phyloP scores from a whole-genome alignment of 2,113 vertebrate genomes.

The Python bivittatus region DNA sequence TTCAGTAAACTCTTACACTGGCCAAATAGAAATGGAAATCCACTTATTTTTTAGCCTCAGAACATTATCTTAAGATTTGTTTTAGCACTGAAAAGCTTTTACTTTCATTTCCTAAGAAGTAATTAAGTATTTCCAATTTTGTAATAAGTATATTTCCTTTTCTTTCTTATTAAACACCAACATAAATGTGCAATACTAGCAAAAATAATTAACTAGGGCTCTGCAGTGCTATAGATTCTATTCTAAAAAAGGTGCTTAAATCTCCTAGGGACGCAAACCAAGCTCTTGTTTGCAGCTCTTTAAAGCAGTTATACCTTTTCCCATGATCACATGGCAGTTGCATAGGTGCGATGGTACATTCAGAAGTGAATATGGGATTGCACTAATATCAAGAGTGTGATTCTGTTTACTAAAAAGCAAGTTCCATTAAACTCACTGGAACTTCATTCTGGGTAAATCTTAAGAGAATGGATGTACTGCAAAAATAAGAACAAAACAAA shows the following conservation, averaged over 20 bases:
- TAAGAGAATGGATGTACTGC: background rate
- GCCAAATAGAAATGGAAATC: background rate
- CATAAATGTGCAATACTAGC: conserved; percentile 29
- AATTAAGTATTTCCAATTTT: conserved; percentile 13
- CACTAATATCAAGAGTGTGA: background rate
- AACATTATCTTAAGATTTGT: background rate
- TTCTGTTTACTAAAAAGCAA: background rate
- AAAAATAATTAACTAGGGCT: conserved; percentile 40
- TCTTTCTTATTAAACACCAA: conserved; percentile 18
- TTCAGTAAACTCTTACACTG: no score
- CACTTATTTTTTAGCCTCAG: background rate
- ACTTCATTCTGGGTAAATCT: background rate
- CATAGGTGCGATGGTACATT: background rate
- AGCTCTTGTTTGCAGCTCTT: background rate
- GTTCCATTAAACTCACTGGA: background rate
- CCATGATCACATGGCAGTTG: background rate
- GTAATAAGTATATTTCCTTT: conserved; percentile 32
- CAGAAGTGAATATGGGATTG: background rate
- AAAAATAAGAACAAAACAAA: background rate
- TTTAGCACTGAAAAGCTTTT: background rate
- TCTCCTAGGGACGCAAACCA: background rate
- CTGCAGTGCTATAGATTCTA: background rate
- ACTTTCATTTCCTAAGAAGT: background rate
- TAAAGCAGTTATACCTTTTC: background rate
- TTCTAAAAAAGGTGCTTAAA: background rate